Conservation (phyloP, 2,113 vertebrate species). For the Fukomys damarensis region DNA sequence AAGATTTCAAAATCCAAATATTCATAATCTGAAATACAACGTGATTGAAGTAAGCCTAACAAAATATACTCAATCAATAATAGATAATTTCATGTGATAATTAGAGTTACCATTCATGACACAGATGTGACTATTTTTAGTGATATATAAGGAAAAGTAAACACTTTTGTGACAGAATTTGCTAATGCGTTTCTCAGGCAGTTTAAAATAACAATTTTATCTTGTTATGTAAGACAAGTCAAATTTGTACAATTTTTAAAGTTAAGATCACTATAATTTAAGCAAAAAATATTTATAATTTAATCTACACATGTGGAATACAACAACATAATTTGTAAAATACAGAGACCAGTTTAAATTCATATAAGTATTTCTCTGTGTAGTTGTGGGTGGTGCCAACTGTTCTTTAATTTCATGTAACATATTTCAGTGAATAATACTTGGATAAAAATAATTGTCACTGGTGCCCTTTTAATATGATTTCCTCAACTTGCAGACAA, state of each 20-base stretch:
- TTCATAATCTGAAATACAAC: not conserved
- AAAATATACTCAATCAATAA: not conserved
- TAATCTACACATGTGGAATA: not conserved
- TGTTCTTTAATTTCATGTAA: not conserved
- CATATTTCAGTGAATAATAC: not conserved
- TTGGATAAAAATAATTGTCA: slow-evolving; percentile 21
- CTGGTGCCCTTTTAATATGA: slow-evolving; percentile 51
- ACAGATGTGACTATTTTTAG: not conserved
- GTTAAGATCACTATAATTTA: not conserved
- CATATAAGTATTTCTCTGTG: not conserved
- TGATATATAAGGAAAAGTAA: not conserved
- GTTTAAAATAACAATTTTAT: not conserved
- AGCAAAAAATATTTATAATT: not conserved
- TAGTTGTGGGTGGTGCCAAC: not conserved
- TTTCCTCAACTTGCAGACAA: slow-evolving; percentile 58
- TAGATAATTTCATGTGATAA: not conserved
- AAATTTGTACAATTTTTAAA: not conserved
- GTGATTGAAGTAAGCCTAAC: fast-evolving
- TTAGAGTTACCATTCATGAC: not conserved
- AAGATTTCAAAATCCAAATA: not conserved
- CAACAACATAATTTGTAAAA: not conserved
- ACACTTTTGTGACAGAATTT: not conserved
- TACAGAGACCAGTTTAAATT: not conserved
- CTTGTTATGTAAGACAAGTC: not conserved
- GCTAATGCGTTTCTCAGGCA: not conserved